These are phyloP conservation scores for Kuschelorhynchus macadamiae DNA, from an alignment of 2,888 invertebrate species.

Conservation along the genomic window DNA sequence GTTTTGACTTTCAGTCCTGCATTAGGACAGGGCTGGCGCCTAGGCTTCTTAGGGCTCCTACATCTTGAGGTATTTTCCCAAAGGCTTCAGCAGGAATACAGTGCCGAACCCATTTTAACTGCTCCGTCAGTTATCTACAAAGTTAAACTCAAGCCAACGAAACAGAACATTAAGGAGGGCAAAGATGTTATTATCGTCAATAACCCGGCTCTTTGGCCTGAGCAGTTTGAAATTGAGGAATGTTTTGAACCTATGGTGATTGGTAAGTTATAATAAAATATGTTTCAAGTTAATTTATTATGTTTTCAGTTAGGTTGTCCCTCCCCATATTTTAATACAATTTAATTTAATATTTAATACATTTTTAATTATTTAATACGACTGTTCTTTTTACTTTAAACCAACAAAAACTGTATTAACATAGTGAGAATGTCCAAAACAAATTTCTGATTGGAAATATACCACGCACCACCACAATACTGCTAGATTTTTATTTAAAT, in stretches of 20 bases:
- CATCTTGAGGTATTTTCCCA: constrained; percentile 93
- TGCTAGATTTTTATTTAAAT: too few species aligned
- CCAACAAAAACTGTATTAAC: too few species aligned
- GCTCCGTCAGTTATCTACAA: constrained; percentile 91
- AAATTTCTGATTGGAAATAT: too few species aligned
- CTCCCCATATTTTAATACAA: too few species aligned
- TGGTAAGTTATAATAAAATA: too few species aligned
- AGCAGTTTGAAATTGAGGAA: constrained; percentile 77
- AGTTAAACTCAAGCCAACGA: constrained; percentile 81
- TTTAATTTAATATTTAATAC: too few species aligned
- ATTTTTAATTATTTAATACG: too few species aligned
- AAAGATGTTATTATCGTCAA: constrained; percentile 76
- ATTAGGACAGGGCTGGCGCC: constrained; percentile 89
- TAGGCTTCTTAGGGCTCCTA: constrained; percentile 88
- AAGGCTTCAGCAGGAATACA: constrained; percentile 86
- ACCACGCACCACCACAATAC: too few species aligned
- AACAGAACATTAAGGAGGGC: constrained; percentile 77
- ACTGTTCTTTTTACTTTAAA: too few species aligned
- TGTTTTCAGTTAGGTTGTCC: too few species aligned
- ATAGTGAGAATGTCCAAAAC: too few species aligned
- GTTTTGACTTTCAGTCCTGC: constrained; percentile 84
- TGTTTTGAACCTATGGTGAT: constrained; percentile 89
- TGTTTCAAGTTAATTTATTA: too few species aligned
- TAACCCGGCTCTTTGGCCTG: constrained; percentile 84
- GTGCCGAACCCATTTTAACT: constrained; percentile 85